Evolutionary conservation across 2,888 invertebrate species (phyloP).

Genomic region (Hipparchia sbordonii): DNA sequence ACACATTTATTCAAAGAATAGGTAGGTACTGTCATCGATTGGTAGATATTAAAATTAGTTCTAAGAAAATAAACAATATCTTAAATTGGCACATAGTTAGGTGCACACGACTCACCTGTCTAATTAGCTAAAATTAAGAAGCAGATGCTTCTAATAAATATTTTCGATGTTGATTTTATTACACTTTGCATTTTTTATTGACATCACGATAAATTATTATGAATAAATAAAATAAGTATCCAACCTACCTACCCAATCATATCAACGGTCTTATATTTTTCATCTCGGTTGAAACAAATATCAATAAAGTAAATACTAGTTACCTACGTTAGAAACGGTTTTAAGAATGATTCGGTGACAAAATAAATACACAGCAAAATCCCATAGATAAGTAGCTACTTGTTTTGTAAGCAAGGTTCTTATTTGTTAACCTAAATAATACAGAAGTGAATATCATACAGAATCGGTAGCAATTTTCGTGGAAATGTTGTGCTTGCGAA

Average conservation of each 20-base stretch:
- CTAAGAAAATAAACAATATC: background rate
- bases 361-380: background rate
- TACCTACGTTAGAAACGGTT: too few species aligned
- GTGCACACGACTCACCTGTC: constrained; percentile 20
- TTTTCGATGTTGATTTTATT: background rate
- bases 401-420: background rate
- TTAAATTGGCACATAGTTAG: background rate
- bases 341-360: too few species aligned
- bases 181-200: background rate
- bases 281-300: background rate
- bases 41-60: background rate
- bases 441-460: constrained; percentile 26
- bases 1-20: background rate
- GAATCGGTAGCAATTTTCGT: constrained; percentile 45
- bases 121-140: constrained; percentile 40
- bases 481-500: constrained; percentile 42
- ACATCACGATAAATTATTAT: too few species aligned
- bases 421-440: constrained; percentile 14
- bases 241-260: background rate
- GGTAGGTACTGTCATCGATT: background rate
- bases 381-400: background rate
- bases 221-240: background rate
- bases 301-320: background rate
- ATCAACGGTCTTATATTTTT: background rate
- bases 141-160: constrained; percentile 20